Percentiles rank a stretch among this genome's conserved stretches.
Conservation (phyloP, 2,797 vertebrate species). For the Aselliscus stoliczkanus region DNA sequence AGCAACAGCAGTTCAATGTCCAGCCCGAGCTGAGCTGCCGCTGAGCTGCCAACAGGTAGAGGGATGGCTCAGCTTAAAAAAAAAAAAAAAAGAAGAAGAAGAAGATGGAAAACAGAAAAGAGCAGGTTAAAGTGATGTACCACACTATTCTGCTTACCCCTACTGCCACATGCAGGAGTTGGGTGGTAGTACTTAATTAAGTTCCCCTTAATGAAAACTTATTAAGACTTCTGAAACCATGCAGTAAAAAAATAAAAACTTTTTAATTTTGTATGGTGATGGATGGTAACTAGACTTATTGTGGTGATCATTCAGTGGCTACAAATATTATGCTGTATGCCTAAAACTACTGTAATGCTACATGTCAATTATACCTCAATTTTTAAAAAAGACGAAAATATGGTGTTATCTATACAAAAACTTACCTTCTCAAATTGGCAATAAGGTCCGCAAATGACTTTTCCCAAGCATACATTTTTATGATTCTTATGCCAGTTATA, state of each 20-base stretch:
- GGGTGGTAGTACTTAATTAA: not conserved
- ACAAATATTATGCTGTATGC: too few species aligned
- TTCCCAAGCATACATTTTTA: conserved; percentile 99
- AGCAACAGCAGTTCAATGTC: too few species aligned
- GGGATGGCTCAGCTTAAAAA: too few species aligned
- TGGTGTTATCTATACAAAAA: not conserved
- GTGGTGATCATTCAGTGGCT: too few species aligned
- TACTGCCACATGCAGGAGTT: fast-evolving
- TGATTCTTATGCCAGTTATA: conserved; percentile 94
- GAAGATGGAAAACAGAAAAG: not conserved
- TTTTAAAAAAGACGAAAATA: not conserved
- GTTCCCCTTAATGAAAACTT: not conserved
- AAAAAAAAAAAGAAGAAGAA: too few species aligned
- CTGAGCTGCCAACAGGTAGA: too few species aligned
- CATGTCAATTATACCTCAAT: too few species aligned
- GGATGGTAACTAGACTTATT: too few species aligned
- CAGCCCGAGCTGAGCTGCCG: too few species aligned
- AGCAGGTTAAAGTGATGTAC: not conserved
- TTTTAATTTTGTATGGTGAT: too few species aligned
- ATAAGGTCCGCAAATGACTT: conserved; percentile 90
- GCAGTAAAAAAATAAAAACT: too few species aligned
- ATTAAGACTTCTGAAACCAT: not conserved
- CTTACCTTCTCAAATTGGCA: conserved; percentile 89
- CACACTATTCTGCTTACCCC: fast-evolving
- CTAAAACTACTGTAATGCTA: too few species aligned